These are phyloP conservation scores for Geotrupes spiniger DNA, from an alignment of 2,888 invertebrate genomes.

Conservation along the genomic window DNA sequence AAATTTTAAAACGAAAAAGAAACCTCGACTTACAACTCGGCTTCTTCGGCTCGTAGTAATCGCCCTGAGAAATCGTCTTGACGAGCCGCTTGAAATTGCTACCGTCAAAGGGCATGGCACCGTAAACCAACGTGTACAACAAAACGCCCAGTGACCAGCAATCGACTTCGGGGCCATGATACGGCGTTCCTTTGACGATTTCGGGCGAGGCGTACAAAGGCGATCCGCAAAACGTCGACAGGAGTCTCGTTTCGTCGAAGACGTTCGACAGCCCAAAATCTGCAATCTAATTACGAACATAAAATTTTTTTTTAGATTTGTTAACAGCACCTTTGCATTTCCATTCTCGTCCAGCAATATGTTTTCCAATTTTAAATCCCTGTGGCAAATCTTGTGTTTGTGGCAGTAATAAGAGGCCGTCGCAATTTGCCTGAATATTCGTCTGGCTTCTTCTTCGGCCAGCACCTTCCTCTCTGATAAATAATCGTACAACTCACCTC, in stretches of 20 bases:
- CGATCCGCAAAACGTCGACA: slow-evolving; percentile 94
- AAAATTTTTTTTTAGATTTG: no score
- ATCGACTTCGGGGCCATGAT: slow-evolving; percentile 94
- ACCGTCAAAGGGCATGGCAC: slow-evolving; percentile 99
- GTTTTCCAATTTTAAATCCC: slow-evolving; percentile 94
- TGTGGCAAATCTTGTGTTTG: slow-evolving; percentile 96
- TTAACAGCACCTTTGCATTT: slow-evolving; percentile 77
- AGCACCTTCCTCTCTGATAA: slow-evolving; percentile 89
- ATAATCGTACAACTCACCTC: slow-evolving; percentile 97
- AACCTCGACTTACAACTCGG: slow-evolving; percentile 72
- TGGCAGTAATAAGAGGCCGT: slow-evolving; percentile 98
- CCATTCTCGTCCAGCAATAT: slow-evolving; percentile 89
- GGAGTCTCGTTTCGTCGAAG: slow-evolving; percentile 80
- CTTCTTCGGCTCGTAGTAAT: slow-evolving; percentile 94
- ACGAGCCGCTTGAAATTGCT: slow-evolving; percentile 96
- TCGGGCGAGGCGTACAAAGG: slow-evolving; percentile 96
- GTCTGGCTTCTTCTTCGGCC: slow-evolving; percentile 86
- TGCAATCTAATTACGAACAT: slow-evolving; percentile 69
- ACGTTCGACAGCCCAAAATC: slow-evolving; percentile 99
- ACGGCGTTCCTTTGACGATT: slow-evolving; percentile 95
- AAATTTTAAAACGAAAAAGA: slow-evolving; percentile 7
- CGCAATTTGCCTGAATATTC: slow-evolving; percentile 94
- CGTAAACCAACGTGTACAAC: slow-evolving; percentile 96
- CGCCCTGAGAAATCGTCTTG: slow-evolving; percentile 94
- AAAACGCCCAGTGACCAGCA: slow-evolving; percentile 96